Evolutionary conservation across 2,113 vertebrate species (phyloP), one percentile per base, ranked within the genome.

Genomic region (Lutjanus erythropterus): DNA sequence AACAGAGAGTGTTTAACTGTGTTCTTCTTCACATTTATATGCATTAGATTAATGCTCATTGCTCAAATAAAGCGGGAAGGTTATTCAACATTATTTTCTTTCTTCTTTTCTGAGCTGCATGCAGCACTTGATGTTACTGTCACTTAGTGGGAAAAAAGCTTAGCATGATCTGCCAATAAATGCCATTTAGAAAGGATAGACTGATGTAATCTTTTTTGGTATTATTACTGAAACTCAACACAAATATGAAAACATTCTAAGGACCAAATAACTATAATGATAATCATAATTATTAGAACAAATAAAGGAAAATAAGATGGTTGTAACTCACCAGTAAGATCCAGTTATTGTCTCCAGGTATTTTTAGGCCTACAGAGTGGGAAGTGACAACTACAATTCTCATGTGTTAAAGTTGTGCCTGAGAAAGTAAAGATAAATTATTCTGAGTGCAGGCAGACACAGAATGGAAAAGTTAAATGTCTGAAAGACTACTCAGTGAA

Each of bases 31-130:
- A 88, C 84, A 81, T 77, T 50, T 85, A 68, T 88, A 87, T 93
- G 92, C 91, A 93, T 93, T 93, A 92, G 92, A 91, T 92, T 91
- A 91, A 93, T 92, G 91, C 92, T 88, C 74, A 62, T 76, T 47
- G 79, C 85, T 84, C 47, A 53, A 93, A 90, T 88, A 91, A 91
- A 92, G 53, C 41, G 1, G 75, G 25, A 58, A 25, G 4, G 50
- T 84, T 71, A 59, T 78, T 67, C 41, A 58, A 78, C 47, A 10
- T 1, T 18, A 3, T 46, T 29, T 15, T 31, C 5, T 18, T 25
- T 46, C 59, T 41, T 31, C 21, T 42, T 56, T 58, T 16, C 19
- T 1, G 4, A 31, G 18, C 5, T 5, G 39, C 14, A 61, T 19
- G 19, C 11, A 60, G 27, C 18, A 47, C 8, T 15, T 19, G 27